These are phyloP conservation scores for Myotis myotis DNA, from an alignment of 2,797 vertebrate species.

Conservation along the genomic window DNA sequence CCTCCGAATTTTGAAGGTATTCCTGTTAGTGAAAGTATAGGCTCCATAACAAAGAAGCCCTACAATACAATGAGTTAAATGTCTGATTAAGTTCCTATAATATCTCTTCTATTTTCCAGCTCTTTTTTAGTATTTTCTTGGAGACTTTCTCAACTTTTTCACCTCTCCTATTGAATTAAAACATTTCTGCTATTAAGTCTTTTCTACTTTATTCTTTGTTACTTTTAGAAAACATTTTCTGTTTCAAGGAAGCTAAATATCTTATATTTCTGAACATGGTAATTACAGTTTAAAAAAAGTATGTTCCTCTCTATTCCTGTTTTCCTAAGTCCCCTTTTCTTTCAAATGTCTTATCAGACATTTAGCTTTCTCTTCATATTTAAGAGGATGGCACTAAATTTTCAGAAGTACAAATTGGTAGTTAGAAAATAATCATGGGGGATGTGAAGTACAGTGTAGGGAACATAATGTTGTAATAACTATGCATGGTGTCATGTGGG, in stretches of 20 bases:
- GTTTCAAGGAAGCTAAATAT: not conserved
- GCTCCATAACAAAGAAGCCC: not conserved
- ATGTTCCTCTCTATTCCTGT: not conserved
- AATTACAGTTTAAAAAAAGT: not conserved
- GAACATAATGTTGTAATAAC: not conserved
- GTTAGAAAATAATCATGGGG: not conserved
- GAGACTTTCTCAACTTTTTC: not conserved
- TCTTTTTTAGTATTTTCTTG: not conserved
- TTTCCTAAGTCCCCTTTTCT: not conserved
- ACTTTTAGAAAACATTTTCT: constrained; percentile 20
- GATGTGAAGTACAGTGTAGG: not conserved
- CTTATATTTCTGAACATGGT: not conserved
- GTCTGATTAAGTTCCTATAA: not conserved
- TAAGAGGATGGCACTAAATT: not conserved
- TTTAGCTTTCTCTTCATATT: not conserved
- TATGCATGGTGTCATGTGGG: not conserved
- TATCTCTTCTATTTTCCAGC: not conserved
- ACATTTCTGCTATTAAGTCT: not conserved
- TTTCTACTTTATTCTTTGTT: not conserved
- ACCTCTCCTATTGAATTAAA: not conserved
- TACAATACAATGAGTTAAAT: not conserved
- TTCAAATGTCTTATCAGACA: not conserved
- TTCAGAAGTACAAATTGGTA: not conserved
- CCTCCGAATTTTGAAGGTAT: not conserved
- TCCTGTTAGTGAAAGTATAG: constrained; percentile 7